These are phyloP conservation scores for Dendrocopos noguchii DNA, from an alignment of 2,113 vertebrate genomes.

Conservation along the genomic window DNA sequence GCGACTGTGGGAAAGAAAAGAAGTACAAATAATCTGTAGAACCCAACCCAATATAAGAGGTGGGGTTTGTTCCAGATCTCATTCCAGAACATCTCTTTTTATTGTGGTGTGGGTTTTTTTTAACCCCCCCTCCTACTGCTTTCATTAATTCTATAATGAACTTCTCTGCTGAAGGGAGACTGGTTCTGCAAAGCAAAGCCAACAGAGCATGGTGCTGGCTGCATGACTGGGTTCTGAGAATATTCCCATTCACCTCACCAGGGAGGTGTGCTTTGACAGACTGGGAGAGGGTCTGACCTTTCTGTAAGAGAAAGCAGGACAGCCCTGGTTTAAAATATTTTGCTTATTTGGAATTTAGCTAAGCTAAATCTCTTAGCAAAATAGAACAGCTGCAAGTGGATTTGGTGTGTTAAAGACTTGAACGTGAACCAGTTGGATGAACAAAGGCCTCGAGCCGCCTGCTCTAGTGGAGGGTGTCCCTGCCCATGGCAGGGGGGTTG, in stretches of 20 bases:
- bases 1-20: background rate
- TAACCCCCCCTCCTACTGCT: background rate
- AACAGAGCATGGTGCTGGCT: background rate
- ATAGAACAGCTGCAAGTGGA: background rate
- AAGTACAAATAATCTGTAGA: background rate
- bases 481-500: too few species aligned
- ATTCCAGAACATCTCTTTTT: background rate
- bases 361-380: background rate
- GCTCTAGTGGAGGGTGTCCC: too few species aligned
- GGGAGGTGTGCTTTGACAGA: background rate
- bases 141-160: background rate
- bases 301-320: conserved; percentile 22
- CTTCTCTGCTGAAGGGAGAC: background rate
- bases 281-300: background rate
- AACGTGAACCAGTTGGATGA: background rate
- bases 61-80: background rate
- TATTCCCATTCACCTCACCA: background rate
- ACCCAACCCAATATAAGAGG: background rate
- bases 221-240: background rate
- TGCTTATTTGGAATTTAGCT: background rate
- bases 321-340: conserved; percentile 41
- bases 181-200: background rate
- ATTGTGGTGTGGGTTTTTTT: background rate
- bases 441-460: background rate
- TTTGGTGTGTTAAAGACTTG: background rate